phyloP scores from a whole-genome alignment of 1,140 invertebrate genomes.

The Globodera rostochiensis region DNA sequence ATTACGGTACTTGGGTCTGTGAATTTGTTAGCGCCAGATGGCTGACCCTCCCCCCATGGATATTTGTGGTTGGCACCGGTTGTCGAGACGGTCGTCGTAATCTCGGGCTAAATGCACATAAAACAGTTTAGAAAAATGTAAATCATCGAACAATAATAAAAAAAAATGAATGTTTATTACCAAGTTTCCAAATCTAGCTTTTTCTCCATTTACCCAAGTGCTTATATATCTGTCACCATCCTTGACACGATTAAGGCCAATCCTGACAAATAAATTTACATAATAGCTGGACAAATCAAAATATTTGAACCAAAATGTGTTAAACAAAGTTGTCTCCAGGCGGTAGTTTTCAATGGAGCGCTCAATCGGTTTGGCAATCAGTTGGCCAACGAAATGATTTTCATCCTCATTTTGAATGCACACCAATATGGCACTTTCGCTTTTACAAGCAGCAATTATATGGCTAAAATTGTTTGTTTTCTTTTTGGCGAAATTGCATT shows the following conservation, averaged over 20 bases:
- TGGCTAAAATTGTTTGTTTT: not conserved
- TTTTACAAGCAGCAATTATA: not conserved
- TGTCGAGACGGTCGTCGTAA: not conserved
- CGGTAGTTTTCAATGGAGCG: not conserved
- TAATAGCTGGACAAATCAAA: not conserved
- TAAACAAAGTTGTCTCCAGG: not conserved
- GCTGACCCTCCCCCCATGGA: not conserved
- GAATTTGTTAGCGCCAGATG: conserved; percentile 1
- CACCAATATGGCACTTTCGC: not conserved
- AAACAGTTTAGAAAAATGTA: not conserved
- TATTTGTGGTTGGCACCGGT: not conserved
- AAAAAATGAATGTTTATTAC: not conserved
- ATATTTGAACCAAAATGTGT: not conserved
- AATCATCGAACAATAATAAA: not conserved
- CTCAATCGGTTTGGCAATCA: not conserved
- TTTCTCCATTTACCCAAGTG: not conserved
- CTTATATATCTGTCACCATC: not conserved
- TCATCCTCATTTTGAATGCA: conserved; percentile 2
- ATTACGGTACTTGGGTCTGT: not conserved
- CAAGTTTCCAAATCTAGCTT: not conserved
- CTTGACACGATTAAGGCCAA: not conserved
- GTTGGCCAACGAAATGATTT: not conserved
- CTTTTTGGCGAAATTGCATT: no score
- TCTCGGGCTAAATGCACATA: not conserved
- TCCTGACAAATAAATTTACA: not conserved